Percentiles rank a stretch among this genome's conserved stretches.
phyloP scores from a whole-genome alignment of 2,797 vertebrate genomes.

The Morelia viridis region DNA sequence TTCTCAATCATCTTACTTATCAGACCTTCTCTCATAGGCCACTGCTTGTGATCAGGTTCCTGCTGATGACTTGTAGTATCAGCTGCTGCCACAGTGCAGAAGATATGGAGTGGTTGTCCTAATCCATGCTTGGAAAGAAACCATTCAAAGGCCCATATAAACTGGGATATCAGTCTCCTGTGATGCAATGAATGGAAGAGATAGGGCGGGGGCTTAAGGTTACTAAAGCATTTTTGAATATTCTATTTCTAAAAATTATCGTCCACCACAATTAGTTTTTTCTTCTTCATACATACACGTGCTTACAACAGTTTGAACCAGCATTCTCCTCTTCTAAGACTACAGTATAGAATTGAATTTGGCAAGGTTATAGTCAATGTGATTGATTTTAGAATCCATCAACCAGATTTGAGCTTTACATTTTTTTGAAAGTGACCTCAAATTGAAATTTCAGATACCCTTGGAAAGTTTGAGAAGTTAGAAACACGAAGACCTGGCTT shows the following conservation, averaged over 20 bases:
- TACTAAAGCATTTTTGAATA: background rate
- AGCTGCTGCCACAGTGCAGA: background rate
- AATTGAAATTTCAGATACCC: background rate
- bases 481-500: background rate
- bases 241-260: background rate
- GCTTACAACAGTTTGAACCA: background rate
- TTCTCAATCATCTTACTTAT: background rate
- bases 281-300: background rate
- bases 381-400: background rate
- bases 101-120: background rate
- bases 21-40: background rate
- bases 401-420: background rate
- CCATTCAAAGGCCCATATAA: background rate
- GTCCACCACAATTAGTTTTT: background rate
- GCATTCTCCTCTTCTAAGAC: background rate
- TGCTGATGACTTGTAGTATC: background rate
- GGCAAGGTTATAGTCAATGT: background rate
- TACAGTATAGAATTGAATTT: background rate
- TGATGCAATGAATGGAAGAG: background rate
- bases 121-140: background rate
- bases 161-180: background rate
- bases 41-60: background rate
- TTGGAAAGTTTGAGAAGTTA: background rate
- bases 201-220: background rate
- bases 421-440: background rate